Evolutionary conservation across 2,113 vertebrate genomes (phyloP).

Genomic region (Cryptoleucopteryx plumbea): DNA sequence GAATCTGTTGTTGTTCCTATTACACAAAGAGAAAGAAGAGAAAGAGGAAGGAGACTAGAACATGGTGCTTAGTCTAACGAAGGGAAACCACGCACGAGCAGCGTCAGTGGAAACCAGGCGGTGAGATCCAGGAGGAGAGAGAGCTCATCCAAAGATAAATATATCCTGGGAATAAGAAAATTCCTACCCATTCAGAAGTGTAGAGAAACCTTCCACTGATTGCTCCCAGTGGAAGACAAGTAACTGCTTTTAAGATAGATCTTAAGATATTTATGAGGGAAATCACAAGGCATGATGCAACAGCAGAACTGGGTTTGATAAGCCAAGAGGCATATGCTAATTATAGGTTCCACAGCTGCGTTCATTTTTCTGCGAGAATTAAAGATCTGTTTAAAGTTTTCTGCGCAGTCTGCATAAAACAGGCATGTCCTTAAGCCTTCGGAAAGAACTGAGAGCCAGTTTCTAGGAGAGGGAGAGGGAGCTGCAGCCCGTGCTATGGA

Average conservation of each 20-base stretch:
- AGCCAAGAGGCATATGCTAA: not conserved
- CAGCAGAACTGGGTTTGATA: not conserved
- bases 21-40: not conserved
- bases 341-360: not conserved
- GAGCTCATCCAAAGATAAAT: not conserved
- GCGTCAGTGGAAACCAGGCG: not conserved
- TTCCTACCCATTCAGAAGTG: not conserved
- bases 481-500: not conserved
- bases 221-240: not conserved
- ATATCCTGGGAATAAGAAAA: not conserved
- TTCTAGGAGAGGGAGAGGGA: not conserved
- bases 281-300: not conserved
- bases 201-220: not conserved
- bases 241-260: not conserved
- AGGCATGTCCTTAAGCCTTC: not conserved
- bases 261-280: not conserved
- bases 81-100: rapidly evolving
- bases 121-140: not conserved
- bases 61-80: rapidly evolving
- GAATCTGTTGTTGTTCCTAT: not conserved
- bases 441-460: rapidly evolving
- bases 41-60: not conserved
- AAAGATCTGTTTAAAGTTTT: not conserved
- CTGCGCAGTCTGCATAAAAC: not conserved
- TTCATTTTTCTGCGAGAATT: rapidly evolving